phyloP scores from a whole-genome alignment of 2,113 vertebrate genomes.

The Nettapus auritus region DNA sequence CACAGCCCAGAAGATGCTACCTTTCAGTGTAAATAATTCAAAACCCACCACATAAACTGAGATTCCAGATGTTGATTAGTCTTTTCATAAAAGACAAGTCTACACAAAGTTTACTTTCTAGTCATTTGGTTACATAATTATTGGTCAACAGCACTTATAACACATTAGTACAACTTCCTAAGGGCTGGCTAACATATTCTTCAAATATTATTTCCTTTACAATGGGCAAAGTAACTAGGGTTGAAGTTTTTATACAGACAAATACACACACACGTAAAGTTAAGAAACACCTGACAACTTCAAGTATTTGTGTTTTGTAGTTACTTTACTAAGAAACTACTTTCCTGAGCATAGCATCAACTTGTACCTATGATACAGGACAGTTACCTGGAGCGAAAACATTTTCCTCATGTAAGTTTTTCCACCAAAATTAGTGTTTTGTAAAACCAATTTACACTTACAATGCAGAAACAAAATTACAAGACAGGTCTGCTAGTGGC shows the following conservation, averaged over 20 bases:
- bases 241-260: neutral
- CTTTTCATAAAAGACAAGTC: neutral
- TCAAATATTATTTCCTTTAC: neutral
- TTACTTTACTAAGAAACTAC: neutral
- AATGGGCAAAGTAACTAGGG: neutral
- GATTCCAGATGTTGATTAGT: neutral
- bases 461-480: neutral
- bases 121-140: neutral
- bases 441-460: neutral
- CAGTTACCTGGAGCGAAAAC: neutral
- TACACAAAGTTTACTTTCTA: neutral
- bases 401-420: neutral
- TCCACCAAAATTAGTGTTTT: neutral
- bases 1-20: neutral
- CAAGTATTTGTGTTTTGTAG: neutral
- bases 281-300: neutral
- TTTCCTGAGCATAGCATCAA: neutral
- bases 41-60: neutral
- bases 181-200: neutral
- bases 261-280: neutral
- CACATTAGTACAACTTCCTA: neutral
- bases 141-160: neutral
- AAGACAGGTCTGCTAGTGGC: neutral
- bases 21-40: neutral
- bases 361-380: neutral